These are phyloP conservation scores for Esox lucius DNA, from an alignment of 2,797 vertebrate species.

Conservation along the genomic window DNA sequence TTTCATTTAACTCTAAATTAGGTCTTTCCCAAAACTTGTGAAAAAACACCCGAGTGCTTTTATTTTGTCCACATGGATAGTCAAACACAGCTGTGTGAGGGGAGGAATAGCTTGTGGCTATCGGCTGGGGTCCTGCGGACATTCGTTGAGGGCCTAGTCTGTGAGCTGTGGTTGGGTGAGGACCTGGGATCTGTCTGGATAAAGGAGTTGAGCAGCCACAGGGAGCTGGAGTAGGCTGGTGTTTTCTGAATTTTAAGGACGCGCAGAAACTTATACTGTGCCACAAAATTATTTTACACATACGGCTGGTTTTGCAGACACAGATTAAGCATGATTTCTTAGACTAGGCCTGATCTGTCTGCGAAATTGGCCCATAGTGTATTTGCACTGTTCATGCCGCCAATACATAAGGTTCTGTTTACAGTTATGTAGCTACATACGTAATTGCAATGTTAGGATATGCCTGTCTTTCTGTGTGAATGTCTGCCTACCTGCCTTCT, in stretches of 20 bases:
- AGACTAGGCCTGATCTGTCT: too few relatives aligned
- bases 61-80: too few relatives aligned
- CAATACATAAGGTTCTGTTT: too few relatives aligned
- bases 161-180: neutral
- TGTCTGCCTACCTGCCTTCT: neutral
- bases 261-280: neutral
- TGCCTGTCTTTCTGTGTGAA: constrained; percentile 1
- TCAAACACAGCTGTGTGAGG: neutral
- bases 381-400: neutral
- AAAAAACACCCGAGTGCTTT: too few relatives aligned
- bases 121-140: neutral
- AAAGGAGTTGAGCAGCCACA: too few relatives aligned
- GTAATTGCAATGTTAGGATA: neutral
- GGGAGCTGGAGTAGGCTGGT: neutral
- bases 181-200: too few relatives aligned
- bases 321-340: too few relatives aligned
- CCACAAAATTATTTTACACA: neutral
- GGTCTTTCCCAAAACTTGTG: too few relatives aligned
- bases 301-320: too few relatives aligned
- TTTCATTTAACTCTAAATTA: too few relatives aligned
- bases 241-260: neutral
- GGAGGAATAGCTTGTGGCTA: neutral
- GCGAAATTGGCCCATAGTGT: neutral
- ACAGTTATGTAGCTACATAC: neutral
- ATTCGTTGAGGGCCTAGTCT: neutral